Evolutionary conservation across 2,797 vertebrate genomes (phyloP).

Genomic region (Eulemur coronatus): DNA sequence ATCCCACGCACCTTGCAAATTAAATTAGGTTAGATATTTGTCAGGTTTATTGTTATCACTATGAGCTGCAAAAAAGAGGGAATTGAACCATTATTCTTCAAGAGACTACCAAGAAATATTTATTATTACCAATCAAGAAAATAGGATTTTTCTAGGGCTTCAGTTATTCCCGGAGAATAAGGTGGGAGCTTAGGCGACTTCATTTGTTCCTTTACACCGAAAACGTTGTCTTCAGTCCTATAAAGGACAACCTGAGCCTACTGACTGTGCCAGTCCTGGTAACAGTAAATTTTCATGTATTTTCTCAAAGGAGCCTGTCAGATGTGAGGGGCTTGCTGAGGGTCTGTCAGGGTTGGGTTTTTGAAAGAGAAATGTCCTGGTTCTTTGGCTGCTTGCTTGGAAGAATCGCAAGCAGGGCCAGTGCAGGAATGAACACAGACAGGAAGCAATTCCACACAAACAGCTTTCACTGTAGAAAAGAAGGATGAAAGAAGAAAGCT

Average conservation of each 20-base stretch:
- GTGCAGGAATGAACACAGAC: no score
- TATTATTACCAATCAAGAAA: background rate
- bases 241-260: no score
- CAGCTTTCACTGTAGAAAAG: no score
- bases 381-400: no score
- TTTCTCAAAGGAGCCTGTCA: background rate
- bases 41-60: background rate
- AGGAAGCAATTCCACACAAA: no score
- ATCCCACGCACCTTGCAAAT: background rate
- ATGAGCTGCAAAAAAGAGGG: background rate
- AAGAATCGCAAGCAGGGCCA: no score
- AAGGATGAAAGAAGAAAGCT: no score
- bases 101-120: background rate
- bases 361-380: no score
- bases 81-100: background rate
- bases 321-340: fast-evolving
- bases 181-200: background rate
- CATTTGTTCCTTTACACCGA: background rate
- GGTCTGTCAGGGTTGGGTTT: no score
- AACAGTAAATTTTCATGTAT: background rate
- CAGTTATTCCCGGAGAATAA: background rate
- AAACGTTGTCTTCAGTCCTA: background rate
- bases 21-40: background rate
- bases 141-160: background rate
- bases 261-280: background rate